These are phyloP conservation scores for Alca torda DNA, from an alignment of 2,797 vertebrate genomes.

Conservation along the genomic window DNA sequence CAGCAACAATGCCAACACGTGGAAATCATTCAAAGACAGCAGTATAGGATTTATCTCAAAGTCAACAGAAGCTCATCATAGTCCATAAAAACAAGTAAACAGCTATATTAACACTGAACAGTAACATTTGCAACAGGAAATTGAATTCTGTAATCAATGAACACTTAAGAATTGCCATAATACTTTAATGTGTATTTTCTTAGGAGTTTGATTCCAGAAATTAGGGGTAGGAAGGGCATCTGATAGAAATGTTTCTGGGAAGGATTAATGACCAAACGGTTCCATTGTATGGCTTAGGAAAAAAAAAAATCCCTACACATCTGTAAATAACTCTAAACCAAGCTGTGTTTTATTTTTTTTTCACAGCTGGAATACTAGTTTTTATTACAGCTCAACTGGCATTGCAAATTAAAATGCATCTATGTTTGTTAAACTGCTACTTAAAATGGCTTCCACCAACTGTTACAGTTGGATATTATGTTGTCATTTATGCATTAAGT, in stretches of 20 bases:
- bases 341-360: slow-evolving; percentile 70
- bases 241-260: slow-evolving; percentile 60
- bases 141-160: slow-evolving; percentile 60
- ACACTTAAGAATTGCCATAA: slow-evolving; percentile 9
- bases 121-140: slow-evolving; percentile 36
- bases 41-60: slow-evolving; percentile 49
- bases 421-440: slow-evolving; percentile 77
- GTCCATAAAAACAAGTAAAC: background rate
- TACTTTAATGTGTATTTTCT: slow-evolving; percentile 44
- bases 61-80: slow-evolving; percentile 39
- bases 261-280: slow-evolving; percentile 65
- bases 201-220: slow-evolving; percentile 38
- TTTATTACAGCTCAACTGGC: slow-evolving; percentile 81
- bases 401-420: slow-evolving; percentile 82
- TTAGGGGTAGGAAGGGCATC: slow-evolving; percentile 27
- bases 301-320: background rate
- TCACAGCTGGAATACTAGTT: slow-evolving; percentile 80
- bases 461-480: slow-evolving; percentile 77
- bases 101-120: slow-evolving; percentile 1
- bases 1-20: background rate
- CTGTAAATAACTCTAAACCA: slow-evolving; percentile 80
- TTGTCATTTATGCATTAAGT: slow-evolving; percentile 78
- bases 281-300: slow-evolving; percentile 18
- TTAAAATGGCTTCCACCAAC: slow-evolving; percentile 79
- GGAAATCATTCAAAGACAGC: slow-evolving; percentile 11